Percentiles rank a stretch among this genome's conserved stretches.
Evolutionary conservation across 2,797 vertebrate species (phyloP).

Genomic region (Trematomus bernacchii): DNA sequence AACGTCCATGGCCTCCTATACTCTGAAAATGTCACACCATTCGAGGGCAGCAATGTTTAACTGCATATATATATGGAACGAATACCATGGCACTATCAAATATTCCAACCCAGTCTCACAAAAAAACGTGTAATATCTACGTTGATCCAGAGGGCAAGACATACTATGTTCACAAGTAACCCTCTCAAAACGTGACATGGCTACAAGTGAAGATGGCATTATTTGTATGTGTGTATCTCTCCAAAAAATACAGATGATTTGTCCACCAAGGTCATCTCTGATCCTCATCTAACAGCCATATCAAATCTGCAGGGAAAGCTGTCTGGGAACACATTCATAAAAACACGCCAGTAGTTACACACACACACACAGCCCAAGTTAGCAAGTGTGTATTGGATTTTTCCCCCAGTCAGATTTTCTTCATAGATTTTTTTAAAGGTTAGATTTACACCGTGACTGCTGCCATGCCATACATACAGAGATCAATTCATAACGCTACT

Average conservation of each 20-base stretch:
- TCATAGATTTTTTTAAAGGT: constrained; percentile 59
- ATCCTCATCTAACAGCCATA: constrained; percentile 48
- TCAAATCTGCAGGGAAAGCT: constrained; percentile 35
- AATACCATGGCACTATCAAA: too few species aligned
- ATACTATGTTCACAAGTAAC: too few species aligned
- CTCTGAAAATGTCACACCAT: too few species aligned
- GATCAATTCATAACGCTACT: neutral
- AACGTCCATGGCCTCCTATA: too few species aligned
- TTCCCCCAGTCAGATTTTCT: constrained; percentile 23
- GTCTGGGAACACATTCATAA: constrained; percentile 14
- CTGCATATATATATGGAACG: neutral
- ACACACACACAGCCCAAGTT: neutral
- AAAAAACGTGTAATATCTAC: too few species aligned
- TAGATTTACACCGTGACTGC: constrained; percentile 33
- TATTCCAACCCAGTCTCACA: too few species aligned
- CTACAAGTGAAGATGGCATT: too few species aligned
- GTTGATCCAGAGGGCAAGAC: too few species aligned
- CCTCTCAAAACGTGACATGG: too few species aligned
- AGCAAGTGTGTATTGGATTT: constrained; percentile 29
- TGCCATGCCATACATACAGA: neutral
- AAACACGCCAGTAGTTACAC: constrained; percentile 10
- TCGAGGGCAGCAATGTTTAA: neutral
- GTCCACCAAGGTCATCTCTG: constrained; percentile 53
- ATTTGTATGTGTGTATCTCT: neutral
- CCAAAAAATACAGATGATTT: constrained; percentile 19